phyloP scores from a whole-genome alignment of 2,888 invertebrate genomes.

The Eupithecia centaureata region DNA sequence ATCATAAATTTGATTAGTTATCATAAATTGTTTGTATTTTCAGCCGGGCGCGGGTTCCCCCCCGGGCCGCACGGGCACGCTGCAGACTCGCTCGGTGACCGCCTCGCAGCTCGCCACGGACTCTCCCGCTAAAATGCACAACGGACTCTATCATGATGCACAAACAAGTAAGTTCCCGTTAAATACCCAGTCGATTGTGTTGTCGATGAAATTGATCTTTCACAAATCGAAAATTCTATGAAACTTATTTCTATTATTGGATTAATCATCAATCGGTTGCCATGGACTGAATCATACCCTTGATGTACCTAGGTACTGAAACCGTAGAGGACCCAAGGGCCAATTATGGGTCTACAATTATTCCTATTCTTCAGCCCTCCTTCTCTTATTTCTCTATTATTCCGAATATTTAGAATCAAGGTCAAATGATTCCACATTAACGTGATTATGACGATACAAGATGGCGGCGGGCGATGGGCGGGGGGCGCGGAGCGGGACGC shows the following conservation, averaged over 20 bases:
- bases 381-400: neutral
- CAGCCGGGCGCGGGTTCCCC: constrained; percentile 76
- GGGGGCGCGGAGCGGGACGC: constrained; percentile 77
- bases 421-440: constrained; percentile 13
- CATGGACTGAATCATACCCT: too few species aligned
- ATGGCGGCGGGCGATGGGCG: constrained; percentile 71
- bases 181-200: constrained; percentile 22
- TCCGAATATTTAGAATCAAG: neutral
- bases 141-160: constrained; percentile 88
- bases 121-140: constrained; percentile 93
- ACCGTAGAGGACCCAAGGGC: neutral
- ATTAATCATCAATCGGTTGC: too few species aligned
- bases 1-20: too few species aligned
- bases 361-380: neutral
- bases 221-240: neutral
- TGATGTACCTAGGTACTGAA: too few species aligned
- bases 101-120: constrained; percentile 96
- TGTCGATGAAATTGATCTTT: neutral
- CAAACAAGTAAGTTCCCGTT: constrained; percentile 83
- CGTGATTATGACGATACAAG: constrained; percentile 56
- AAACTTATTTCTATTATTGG: too few species aligned
- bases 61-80: constrained; percentile 90
- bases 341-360: neutral
- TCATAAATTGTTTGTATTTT: constrained; percentile 12
- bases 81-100: constrained; percentile 95